A percentile compares a stretch with the other conserved stretches of the same genome.
Evolutionary conservation across 2,888 invertebrate genomes (phyloP).

Genomic region (Hymenopus coronatus): DNA sequence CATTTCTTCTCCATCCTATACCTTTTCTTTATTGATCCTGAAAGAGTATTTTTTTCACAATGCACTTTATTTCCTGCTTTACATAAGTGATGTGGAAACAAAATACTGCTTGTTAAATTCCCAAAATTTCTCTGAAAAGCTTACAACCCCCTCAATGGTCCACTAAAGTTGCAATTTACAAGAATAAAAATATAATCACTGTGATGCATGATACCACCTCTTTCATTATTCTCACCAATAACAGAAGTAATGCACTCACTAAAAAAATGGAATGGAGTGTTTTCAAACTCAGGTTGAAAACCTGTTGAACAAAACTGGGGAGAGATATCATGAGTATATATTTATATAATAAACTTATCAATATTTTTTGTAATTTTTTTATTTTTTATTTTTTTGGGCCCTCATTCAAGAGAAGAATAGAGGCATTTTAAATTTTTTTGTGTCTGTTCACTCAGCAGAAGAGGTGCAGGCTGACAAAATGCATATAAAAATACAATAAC

Average conservation of each 20-base stretch:
- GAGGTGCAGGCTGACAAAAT: slow-evolving; percentile 2
- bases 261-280: slow-evolving; percentile 11
- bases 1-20: not conserved
- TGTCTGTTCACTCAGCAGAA: slow-evolving; percentile 22
- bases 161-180: not conserved
- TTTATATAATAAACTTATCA: not conserved
- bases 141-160: not conserved
- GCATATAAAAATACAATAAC: not conserved
- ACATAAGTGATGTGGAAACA: not conserved
- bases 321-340: not conserved
- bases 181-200: not conserved
- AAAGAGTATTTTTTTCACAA: not conserved
- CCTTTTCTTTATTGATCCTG: not conserved
- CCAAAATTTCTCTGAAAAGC: not conserved
- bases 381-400: not conserved
- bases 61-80: not conserved
- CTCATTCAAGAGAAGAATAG: not conserved
- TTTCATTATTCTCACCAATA: not conserved
- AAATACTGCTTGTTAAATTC: not conserved
- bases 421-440: not conserved
- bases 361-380: slow-evolving; percentile 7
- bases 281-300: not conserved
- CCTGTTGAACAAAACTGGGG: not conserved
- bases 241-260: not conserved
- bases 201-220: not conserved